Evolutionary conservation across 2,797 vertebrate species (phyloP).

Genomic region (Chelidonichthys spinosus): DNA sequence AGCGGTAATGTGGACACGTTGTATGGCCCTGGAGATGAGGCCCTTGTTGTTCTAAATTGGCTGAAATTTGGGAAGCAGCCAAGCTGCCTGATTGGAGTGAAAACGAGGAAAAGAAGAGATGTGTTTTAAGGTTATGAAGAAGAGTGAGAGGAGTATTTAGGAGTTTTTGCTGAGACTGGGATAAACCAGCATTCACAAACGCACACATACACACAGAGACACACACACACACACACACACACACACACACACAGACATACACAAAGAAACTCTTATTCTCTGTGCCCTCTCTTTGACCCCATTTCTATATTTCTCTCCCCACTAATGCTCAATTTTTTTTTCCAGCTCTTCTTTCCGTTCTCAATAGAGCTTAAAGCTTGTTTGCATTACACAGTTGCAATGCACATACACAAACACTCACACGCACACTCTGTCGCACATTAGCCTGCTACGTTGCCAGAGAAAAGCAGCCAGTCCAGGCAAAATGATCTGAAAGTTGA

Average conservation of each 20-base stretch:
- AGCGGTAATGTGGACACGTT: constrained; percentile 64
- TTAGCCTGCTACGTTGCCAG: constrained; percentile 14
- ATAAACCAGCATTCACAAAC: no score
- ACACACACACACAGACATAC: neutral
- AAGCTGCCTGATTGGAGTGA: constrained; percentile 43
- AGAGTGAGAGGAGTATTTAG: neutral
- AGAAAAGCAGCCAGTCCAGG: constrained; percentile 3
- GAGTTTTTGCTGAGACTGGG: constrained; percentile 27
- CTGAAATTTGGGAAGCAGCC: constrained; percentile 61
- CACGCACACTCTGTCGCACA: neutral
- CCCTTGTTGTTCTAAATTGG: constrained; percentile 69
- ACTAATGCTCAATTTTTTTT: constrained; percentile 33
- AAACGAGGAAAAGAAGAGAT: constrained; percentile 19
- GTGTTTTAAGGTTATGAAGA: constrained; percentile 38
- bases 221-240: no score
- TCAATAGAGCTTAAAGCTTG: constrained; percentile 24
- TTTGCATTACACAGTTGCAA: constrained; percentile 16
- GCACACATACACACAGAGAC: no score
- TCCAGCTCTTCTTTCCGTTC: constrained; percentile 33
- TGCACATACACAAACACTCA: constrained; percentile 14
- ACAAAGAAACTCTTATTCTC: neutral
- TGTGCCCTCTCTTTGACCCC: constrained; percentile 27
- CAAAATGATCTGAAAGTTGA: constrained; percentile 5
- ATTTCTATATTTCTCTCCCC: constrained; percentile 5
- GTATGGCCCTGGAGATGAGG: constrained; percentile 62